Conservation (phyloP, 2,797 vertebrate genomes). For the Hippoglossus hippoglossus region DNA sequence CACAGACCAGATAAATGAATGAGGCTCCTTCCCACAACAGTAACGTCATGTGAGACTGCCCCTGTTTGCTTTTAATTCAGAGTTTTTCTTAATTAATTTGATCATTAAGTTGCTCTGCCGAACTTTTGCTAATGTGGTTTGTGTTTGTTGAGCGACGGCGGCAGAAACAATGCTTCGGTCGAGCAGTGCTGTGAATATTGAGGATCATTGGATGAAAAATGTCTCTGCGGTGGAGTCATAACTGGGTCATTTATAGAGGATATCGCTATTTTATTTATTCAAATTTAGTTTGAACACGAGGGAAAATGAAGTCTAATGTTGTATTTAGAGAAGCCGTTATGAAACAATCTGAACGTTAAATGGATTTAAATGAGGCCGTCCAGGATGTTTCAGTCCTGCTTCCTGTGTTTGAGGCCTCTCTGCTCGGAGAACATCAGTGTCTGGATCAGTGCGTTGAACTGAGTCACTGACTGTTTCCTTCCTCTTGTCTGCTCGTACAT, state of each 20-base stretch:
- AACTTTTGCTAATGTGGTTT: not conserved
- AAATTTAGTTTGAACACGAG: not conserved
- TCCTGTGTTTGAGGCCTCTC: slow-evolving; percentile 2
- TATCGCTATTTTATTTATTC: too few relatives aligned
- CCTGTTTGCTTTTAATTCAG: too few relatives aligned
- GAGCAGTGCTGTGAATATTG: slow-evolving; percentile 15
- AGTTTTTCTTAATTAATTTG: not conserved
- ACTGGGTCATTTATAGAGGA: too few relatives aligned
- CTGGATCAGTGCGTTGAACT: slow-evolving; percentile 18
- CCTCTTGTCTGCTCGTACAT: slow-evolving; percentile 27
- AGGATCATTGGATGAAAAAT: not conserved
- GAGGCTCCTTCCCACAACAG: not conserved
- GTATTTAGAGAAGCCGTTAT: not conserved
- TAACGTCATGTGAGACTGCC: not conserved
- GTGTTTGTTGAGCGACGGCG: not conserved
- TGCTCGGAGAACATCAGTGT: slow-evolving; percentile 10
- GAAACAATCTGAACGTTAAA: not conserved
- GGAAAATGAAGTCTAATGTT: not conserved
- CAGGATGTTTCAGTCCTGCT: slow-evolving; percentile 8
- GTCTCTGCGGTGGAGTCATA: too few relatives aligned
- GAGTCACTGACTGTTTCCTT: slow-evolving; percentile 21
- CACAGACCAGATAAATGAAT: slow-evolving; percentile 31
- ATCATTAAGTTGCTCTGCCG: not conserved
- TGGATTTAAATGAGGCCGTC: slow-evolving; percentile 9
- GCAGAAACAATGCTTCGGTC: slow-evolving; percentile 16